These are phyloP conservation scores for Acromyrmex echinatior DNA, from an alignment of 1,140 invertebrate species.

Conservation along the genomic window DNA sequence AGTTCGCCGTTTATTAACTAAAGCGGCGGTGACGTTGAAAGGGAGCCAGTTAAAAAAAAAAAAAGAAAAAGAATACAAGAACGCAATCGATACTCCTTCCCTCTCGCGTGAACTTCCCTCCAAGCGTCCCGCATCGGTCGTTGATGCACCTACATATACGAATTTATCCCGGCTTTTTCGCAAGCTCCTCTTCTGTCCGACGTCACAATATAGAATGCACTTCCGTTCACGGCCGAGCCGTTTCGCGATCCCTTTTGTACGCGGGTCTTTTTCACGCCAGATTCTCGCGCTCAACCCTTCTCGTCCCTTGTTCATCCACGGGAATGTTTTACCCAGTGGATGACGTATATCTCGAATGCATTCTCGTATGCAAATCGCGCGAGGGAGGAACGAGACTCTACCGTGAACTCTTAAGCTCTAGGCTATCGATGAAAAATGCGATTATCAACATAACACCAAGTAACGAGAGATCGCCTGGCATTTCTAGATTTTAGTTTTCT, in stretches of 20 bases:
- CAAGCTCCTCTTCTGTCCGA: constrained; percentile 22
- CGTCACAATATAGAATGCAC: constrained; percentile 62
- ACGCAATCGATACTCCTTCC: constrained; percentile 45
- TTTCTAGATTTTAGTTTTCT: not conserved
- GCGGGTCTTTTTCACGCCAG: constrained; percentile 54
- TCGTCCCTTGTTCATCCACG: not conserved
- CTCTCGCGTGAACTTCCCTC: constrained; percentile 19
- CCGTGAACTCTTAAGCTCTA: not conserved
- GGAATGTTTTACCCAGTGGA: constrained; percentile 54
- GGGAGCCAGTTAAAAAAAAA: constrained; percentile 14
- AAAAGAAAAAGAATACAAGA: not conserved
- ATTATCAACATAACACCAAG: not conserved
- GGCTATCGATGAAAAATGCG: constrained; percentile 41
- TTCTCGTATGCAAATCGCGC: constrained; percentile 32
- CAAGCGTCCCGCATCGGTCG: not conserved
- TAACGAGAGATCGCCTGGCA: constrained; percentile 4
- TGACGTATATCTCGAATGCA: constrained; percentile 54
- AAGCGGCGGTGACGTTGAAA: constrained; percentile 34
- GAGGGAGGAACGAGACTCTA: constrained; percentile 18
- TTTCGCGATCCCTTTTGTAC: constrained; percentile 61
- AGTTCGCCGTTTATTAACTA: not conserved
- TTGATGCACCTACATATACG: constrained; percentile 42
- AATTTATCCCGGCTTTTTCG: constrained; percentile 43
- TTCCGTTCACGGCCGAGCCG: constrained; percentile 56
- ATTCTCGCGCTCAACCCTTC: constrained; percentile 39